phyloP scores from a whole-genome alignment of 2,113 vertebrate genomes.

The Cryptoleucopteryx plumbea region DNA sequence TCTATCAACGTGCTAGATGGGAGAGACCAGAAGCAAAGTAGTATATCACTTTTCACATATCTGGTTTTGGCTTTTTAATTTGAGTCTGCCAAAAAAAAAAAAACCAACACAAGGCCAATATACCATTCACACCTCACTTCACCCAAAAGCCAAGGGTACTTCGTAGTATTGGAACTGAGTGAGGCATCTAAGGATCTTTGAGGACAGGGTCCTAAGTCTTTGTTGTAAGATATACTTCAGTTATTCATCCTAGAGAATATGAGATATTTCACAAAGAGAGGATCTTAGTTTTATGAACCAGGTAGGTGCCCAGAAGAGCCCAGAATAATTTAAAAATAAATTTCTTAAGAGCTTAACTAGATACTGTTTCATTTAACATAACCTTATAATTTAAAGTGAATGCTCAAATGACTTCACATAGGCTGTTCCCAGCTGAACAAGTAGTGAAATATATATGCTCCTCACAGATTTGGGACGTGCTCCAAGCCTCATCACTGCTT shows the following conservation, averaged over 20 bases:
- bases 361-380: not conserved
- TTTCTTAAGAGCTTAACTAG: not conserved
- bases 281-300: not conserved
- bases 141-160: not conserved
- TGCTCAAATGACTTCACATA: not conserved
- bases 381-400: not conserved
- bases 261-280: not conserved
- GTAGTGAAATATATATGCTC: not conserved
- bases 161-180: not conserved
- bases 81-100: not conserved
- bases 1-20: not conserved
- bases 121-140: not conserved
- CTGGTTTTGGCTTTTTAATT: not conserved
- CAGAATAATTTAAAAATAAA: not conserved
- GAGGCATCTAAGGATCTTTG: not conserved
- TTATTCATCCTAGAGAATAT: not conserved
- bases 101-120: not conserved
- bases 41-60: not conserved
- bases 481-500: constrained; percentile 31
- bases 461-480: not conserved
- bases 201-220: not conserved
- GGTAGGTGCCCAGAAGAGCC: not conserved
- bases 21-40: not conserved
- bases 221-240: not conserved
- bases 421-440: not conserved